phyloP scores from a whole-genome alignment of 2,797 vertebrate species.

The Zenarchopterus dispar region DNA sequence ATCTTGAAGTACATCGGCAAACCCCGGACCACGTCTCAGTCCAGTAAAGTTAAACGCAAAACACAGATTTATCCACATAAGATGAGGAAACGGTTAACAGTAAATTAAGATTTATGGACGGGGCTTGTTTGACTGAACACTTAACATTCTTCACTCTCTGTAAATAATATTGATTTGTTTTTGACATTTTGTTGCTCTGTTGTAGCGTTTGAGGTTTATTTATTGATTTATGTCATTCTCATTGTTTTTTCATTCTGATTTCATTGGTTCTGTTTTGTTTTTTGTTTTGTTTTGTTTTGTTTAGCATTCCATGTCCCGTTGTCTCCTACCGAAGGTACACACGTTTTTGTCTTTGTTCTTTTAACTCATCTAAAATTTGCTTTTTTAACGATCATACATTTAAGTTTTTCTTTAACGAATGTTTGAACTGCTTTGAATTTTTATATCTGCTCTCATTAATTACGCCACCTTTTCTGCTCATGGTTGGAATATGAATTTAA shows the following conservation, averaged over 20 bases:
- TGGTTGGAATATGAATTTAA: background rate
- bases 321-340: slow-evolving; percentile 92
- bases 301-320: slow-evolving; percentile 94
- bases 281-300: slow-evolving; percentile 61
- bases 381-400: slow-evolving; percentile 1
- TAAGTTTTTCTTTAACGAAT: background rate
- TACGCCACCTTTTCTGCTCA: fast-evolving
- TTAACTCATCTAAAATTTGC: background rate
- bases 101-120: background rate
- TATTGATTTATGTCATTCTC: slow-evolving; percentile 23
- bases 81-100: too few relatives aligned
- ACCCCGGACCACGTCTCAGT: slow-evolving; percentile 88
- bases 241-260: slow-evolving; percentile 39
- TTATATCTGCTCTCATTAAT: fast-evolving
- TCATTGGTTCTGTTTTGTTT: slow-evolving; percentile 33
- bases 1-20: slow-evolving; percentile 96
- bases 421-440: background rate
- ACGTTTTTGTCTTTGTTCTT: background rate
- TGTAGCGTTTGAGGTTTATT: slow-evolving; percentile 25
- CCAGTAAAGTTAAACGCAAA: slow-evolving; percentile 79
- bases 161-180: slow-evolving; percentile 24
- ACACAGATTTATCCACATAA: background rate
- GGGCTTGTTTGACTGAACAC: background rate
- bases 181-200: slow-evolving; percentile 16
- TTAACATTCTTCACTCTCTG: slow-evolving; percentile 9